Base-by-base conservation (phyloP, 2,888 invertebrate genomes). In the Steinernema scapterisci region DNA sequence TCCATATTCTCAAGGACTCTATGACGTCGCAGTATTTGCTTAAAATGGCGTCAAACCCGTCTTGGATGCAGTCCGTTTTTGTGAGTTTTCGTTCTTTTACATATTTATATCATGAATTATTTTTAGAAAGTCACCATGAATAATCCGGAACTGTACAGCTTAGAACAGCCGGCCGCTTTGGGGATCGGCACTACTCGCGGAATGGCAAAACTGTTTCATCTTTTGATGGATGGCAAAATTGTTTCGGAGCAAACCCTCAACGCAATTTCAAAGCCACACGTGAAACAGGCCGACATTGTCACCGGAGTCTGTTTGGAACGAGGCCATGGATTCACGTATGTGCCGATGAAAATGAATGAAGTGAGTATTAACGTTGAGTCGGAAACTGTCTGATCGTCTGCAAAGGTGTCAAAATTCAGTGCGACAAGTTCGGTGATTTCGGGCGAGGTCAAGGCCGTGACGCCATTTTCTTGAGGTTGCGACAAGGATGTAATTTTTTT, bases 161-260 rank as follows among this genome's bases (percentile, higher is more conserved):
- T 84, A 16, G 84, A 84, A 43, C 85, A 85, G 71, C 73, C 81
- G 2, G 85, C 83, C 1, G 80, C 80, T 7, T 27, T 83, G 25
- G 84, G 84, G n/a, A 78, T 78, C 31, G 78, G 83, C 0, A 83
- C 82, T 6, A 79, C 83, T 0, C 76, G 85, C 11, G 77, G 78
- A 0, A 70, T 85, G 77, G 85, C 85, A 7, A 46, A 73, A 43
- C 73, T 84, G 25, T 83, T 84, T 73, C 77, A 78, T 25, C 54
- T 75, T 13, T 74, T 82, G 31, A 71, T 83, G 70, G 77, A 75
- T 21, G 51, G 19, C 16, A 71, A 71, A 23, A 43, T 71, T 16
- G 46, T 48, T 2, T 71, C 56, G 23, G n/a, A 6, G 25, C 2
- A 27, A 44, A 79, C 78, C 6, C 73, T 79, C 7, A 71, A 74